A percentile compares a stretch with the other conserved stretches of the same genome.
Evolutionary conservation across 2,888 invertebrate genomes (phyloP).

Genomic region (Synergus umbraculus): DNA sequence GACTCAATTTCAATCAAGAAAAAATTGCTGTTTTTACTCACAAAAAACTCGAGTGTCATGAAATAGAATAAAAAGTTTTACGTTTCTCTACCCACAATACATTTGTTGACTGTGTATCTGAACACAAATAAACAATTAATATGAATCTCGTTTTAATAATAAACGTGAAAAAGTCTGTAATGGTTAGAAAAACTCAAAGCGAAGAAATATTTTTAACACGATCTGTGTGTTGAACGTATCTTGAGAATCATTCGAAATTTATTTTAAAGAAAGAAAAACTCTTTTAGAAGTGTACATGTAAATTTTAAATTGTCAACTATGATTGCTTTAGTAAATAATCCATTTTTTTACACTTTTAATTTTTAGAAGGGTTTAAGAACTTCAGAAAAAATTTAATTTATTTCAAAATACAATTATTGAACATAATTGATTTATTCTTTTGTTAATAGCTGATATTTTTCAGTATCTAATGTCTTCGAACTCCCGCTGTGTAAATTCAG

Average conservation of each 20-base stretch:
- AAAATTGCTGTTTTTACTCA: neutral
- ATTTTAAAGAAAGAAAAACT: neutral
- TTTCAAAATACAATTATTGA: neutral
- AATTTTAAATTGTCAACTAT: neutral
- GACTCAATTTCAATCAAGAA: neutral
- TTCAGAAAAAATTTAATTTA: neutral
- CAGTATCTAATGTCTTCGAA: slow-evolving; percentile 4
- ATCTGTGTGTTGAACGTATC: slow-evolving; percentile 45
- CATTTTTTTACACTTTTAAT: neutral
- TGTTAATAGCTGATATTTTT: slow-evolving; percentile 17
- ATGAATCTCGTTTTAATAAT: slow-evolving; percentile 17
- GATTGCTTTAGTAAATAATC: neutral
- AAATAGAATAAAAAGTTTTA: slow-evolving; percentile 15
- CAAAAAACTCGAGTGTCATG: neutral
- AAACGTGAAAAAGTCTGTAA: neutral
- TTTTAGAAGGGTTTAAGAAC: neutral
- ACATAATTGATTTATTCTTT: slow-evolving; percentile 22
- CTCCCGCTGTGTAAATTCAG: slow-evolving; percentile 39
- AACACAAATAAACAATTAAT: neutral
- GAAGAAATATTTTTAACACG: slow-evolving; percentile 65
- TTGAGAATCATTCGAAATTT: neutral
- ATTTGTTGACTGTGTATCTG: neutral
- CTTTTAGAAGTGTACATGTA: neutral
- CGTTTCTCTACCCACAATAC: slow-evolving; percentile 10
- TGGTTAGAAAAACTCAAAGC: slow-evolving; percentile 39